phyloP scores from a whole-genome alignment of 2,113 vertebrate species.

The Poicephalus gulielmi region DNA sequence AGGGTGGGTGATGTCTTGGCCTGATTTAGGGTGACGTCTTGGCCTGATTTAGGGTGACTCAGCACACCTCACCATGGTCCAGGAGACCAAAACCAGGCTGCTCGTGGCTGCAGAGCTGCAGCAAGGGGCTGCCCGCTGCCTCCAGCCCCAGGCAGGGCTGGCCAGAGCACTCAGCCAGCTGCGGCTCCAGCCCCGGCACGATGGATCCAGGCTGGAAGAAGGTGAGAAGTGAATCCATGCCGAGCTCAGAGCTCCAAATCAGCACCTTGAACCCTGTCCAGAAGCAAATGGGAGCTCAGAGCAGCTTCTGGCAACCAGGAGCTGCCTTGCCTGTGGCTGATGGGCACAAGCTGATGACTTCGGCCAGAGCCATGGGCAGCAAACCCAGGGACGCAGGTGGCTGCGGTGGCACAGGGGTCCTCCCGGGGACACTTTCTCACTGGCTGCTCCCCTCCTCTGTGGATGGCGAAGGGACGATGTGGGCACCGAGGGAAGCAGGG shows the following conservation, averaged over 20 bases:
- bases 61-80: not conserved
- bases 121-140: not conserved
- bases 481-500: not conserved
- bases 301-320: not conserved
- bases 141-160: not conserved
- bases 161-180: not conserved
- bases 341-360: not conserved
- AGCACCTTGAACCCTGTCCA: not conserved
- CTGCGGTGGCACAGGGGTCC: not conserved
- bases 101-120: not conserved
- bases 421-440: not conserved
- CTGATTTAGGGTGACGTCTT: not conserved
- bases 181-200: rapidly evolving
- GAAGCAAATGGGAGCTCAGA: not conserved
- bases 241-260: not conserved
- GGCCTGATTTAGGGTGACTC: not conserved
- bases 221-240: not conserved
- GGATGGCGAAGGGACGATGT: not conserved
- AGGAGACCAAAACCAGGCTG: not conserved
- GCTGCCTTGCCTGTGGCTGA: not conserved
- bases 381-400: not conserved
- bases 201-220: not conserved
- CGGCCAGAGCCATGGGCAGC: not conserved
- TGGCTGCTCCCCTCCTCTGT: not conserved
- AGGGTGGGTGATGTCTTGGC: not conserved